Evolutionary conservation across 2,113 vertebrate genomes (phyloP), one percentile per base, ranked within the genome.

Genomic region (Vicugna pacos): DNA sequence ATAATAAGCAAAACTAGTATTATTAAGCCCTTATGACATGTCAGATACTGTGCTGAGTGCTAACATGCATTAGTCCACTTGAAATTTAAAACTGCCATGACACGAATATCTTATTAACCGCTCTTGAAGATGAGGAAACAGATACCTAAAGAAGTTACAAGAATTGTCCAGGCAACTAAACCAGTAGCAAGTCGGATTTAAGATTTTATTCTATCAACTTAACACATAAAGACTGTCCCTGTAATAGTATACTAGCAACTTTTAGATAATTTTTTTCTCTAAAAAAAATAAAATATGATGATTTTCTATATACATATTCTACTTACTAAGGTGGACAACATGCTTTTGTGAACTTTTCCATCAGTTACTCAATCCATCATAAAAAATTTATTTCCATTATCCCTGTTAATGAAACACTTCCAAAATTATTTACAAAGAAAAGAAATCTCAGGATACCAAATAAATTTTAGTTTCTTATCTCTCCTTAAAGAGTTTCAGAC

Each of bases 321-420:
- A 75, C 64, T 58, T 95, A n/a, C 16, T 42, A 24, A 90, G 14
- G 46, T 60, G 4, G 28, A 77, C 22, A 86, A 22, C 48, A 65
- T 26, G 7, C 12, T 77, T 93, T 64, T 70, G 9, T 83, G 12
- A 83, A 58, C 30, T 89, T 48, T 88, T 48, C 35, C 52, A 73
- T 84, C 30, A 91, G 30, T 72, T 87, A 62, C 42, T 60, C 73
- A 97, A 97, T 79, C 70, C 77, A 91, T 64, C 54, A 82, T 11
- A 35, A 86, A 54, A 82, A 54, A 82, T 90, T 97, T 86, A 72
- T 88, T 98, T 85, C 32, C 75, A 72, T 73, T 89, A 75, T 65
- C 35, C 22, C 28, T 87, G 1, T 42, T 91, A 96, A 81, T 88
- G 52, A 94, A 85, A 94, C 80, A 22, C 56, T 89, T 95, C 30